These are phyloP conservation scores for Tetraodon nigroviridis DNA, from an alignment of 2,113 vertebrate genomes.

Conservation along the genomic window DNA sequence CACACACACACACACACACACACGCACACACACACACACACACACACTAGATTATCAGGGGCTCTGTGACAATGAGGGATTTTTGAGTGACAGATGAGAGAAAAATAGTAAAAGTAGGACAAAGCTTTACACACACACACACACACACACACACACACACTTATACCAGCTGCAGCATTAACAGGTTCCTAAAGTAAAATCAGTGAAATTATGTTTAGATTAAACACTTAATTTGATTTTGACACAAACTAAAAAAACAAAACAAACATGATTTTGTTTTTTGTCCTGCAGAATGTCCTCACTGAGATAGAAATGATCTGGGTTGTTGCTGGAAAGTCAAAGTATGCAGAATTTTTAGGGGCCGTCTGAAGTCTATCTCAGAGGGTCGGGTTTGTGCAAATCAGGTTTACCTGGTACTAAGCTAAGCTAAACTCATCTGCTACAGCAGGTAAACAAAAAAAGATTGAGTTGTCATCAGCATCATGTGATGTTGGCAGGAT, in stretches of 20 bases:
- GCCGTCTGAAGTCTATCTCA: not conserved
- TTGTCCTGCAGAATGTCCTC: no score
- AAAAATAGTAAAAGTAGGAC: slow-evolving; percentile 56
- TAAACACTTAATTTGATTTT: slow-evolving; percentile 1
- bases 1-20: slow-evolving; percentile 19
- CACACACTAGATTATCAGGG: slow-evolving; percentile 41
- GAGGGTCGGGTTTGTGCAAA: no score
- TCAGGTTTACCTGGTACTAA: no score
- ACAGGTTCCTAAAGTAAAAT: slow-evolving; percentile 33
- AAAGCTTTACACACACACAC: slow-evolving; percentile 20
- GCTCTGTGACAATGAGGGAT: slow-evolving; percentile 51
- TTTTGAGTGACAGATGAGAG: slow-evolving; percentile 53
- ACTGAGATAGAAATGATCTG: no score
- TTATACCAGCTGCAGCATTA: slow-evolving; percentile 46
- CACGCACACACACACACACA: slow-evolving; percentile 12
- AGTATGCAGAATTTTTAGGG: not conserved
- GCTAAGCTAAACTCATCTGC: not conserved
- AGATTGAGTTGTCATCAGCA: no score
- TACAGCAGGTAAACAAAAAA: not conserved
- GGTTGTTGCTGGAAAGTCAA: not conserved
- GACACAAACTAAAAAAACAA: no score
- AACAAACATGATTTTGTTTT: no score
- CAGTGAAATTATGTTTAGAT: slow-evolving; percentile 12
- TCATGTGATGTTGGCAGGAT: no score
- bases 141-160: not conserved